These are phyloP conservation scores for Drosophila ercepeae DNA, from an alignment of 1,140 invertebrate species.

Conservation along the genomic window DNA sequence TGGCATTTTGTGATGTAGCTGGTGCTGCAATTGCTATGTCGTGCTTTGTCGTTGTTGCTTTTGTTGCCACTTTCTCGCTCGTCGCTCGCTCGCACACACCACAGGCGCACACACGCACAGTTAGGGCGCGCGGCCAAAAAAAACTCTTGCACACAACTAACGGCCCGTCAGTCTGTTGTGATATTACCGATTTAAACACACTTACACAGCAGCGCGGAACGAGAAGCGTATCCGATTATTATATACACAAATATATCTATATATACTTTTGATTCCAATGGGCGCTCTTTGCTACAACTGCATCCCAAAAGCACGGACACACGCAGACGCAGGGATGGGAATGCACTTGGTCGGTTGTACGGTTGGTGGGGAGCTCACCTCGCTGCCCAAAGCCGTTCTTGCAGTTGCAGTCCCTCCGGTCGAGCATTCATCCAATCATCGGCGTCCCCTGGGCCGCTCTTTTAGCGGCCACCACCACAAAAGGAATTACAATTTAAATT, in stretches of 20 bases:
- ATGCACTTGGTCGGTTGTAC: constrained; percentile 20
- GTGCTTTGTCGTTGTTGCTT: constrained; percentile 4
- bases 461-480: too few relatives aligned
- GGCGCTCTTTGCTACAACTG: constrained; percentile 28
- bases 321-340: constrained; percentile 8
- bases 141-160: constrained; percentile 18
- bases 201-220: constrained; percentile 33
- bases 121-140: constrained; percentile 8
- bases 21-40: constrained; percentile 20
- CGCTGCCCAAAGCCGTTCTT: not conserved
- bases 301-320: constrained; percentile 15
- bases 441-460: not conserved
- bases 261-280: constrained; percentile 43
- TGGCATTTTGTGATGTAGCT: constrained; percentile 25
- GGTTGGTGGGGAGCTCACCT: not conserved
- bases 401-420: not conserved
- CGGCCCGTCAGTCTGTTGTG: constrained; percentile 19
- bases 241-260: constrained; percentile 35
- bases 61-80: constrained; percentile 31
- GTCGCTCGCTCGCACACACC: constrained; percentile 13
- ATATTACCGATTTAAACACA: constrained; percentile 48
- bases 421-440: not conserved
- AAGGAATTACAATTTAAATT: not conserved
- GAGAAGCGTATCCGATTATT: constrained; percentile 58
- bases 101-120: constrained; percentile 12